phyloP scores from a whole-genome alignment of 2,888 invertebrate genomes.

The Drosophila nr. fundita region DNA sequence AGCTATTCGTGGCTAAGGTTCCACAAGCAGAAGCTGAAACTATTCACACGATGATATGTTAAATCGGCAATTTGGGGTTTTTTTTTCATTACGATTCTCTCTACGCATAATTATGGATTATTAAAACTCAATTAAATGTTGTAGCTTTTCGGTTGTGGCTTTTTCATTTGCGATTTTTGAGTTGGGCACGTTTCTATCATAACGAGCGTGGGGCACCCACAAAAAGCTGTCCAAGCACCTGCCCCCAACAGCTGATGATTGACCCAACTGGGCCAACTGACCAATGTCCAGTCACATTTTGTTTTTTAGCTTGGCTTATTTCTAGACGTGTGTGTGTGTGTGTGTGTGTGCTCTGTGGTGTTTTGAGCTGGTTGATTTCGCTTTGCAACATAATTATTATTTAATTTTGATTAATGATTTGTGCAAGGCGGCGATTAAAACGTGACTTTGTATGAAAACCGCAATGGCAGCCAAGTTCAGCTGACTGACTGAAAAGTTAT shows the following conservation, averaged over 20 bases:
- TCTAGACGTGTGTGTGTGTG: conserved; percentile 16
- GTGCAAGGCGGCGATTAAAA: conserved; percentile 73
- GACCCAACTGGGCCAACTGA: conserved; percentile 33
- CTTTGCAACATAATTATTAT: conserved; percentile 72
- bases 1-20: neutral
- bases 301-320: conserved; percentile 28
- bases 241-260: conserved; percentile 42
- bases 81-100: conserved; percentile 6
- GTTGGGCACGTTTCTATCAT: conserved; percentile 36
- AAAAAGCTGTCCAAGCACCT: conserved; percentile 39
- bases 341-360: conserved; percentile 5
- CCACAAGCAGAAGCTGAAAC: conserved; percentile 32
- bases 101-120: conserved; percentile 74
- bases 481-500: conserved; percentile 31
- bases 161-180: conserved; percentile 23
- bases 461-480: conserved; percentile 36
- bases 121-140: conserved; percentile 77
- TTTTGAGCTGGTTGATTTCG: conserved; percentile 43
- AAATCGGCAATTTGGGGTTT: conserved; percentile 43
- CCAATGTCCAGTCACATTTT: conserved; percentile 32
- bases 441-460: conserved; percentile 68
- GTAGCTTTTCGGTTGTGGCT: conserved; percentile 31
- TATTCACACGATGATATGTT: conserved; percentile 69
- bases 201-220: conserved; percentile 50
- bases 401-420: conserved; percentile 81